Percentiles rank a stretch among this genome's conserved stretches.
phyloP scores from a whole-genome alignment of 1,140 invertebrate species.

The Heliconius eleuchia region DNA sequence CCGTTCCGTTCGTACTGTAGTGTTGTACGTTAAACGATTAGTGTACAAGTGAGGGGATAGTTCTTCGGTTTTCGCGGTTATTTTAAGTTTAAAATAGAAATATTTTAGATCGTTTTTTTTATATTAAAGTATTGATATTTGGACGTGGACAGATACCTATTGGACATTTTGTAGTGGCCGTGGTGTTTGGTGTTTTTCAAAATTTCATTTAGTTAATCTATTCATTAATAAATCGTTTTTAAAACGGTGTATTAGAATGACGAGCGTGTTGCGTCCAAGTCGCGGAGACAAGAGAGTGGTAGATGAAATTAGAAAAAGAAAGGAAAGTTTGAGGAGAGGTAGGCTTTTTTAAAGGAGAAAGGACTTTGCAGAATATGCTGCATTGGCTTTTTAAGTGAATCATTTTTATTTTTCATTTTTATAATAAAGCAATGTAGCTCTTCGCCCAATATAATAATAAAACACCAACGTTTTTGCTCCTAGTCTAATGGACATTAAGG shows the following conservation, averaged over 20 bases:
- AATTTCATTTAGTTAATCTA: background rate
- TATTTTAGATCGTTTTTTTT: background rate
- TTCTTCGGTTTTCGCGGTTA: slow-evolving; percentile 12
- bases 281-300: slow-evolving; percentile 43
- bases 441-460: too few relatives aligned
- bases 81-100: background rate
- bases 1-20: slow-evolving; percentile 2
- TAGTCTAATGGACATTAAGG: too few relatives aligned
- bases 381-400: too few relatives aligned
- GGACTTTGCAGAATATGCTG: too few relatives aligned
- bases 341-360: background rate
- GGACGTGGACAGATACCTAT: too few relatives aligned
- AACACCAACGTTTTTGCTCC: too few relatives aligned
- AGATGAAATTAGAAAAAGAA: slow-evolving; percentile 57
- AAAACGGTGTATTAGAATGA: slow-evolving; percentile 37
- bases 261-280: slow-evolving; percentile 38
- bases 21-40: slow-evolving; percentile 17
- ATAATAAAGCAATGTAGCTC: too few relatives aligned
- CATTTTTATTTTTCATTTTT: too few relatives aligned
- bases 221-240: background rate
- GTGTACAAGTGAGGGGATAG: background rate
- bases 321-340: slow-evolving; percentile 57
- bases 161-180: too few relatives aligned
- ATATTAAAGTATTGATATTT: background rate
- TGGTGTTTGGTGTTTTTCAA: background rate